Base-by-base conservation (phyloP, 2,888 invertebrate genomes). In the Eupithecia inturbata region DNA sequence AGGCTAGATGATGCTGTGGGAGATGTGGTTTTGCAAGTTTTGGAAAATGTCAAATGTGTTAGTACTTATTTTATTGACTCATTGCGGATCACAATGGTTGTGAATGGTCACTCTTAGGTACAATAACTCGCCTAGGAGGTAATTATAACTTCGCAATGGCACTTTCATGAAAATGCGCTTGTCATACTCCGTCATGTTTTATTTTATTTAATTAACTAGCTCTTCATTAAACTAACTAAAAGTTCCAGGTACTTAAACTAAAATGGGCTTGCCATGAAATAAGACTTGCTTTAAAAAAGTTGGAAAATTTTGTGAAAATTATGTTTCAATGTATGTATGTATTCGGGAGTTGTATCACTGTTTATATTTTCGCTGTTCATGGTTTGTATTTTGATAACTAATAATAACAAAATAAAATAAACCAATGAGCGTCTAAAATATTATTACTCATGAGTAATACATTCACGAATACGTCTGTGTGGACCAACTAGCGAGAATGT, bases 181-280 rank as follows among this genome's bases (percentile, higher is more conserved):
- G 69, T 70, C 60, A 70, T 62, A 45, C 45, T 45, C n/a, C 26
- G 68, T 68, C 68, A 68, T 68, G 60, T 28, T 60, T 39, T 57
- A 16, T 36, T 57, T 39, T 39, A 57, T 60, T 68, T 68, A 60
- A 57, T 60, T 63, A 64, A 68, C 70, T 74, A 33, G 66, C 62
- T 68, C 62, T 74, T 63, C 49, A 49, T 71, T 36, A 64, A 60
- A 71, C 67, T 71, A 74, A 71, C 75, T 75, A 77, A 74, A 77
- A 72, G 72, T 77, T 73, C 60, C 64, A 74, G 68, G 67, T 70
- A 73, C 73, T 36, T 36, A 68, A 72, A 28, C 22, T 63, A 19
- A 33, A 64, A 33, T 64, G 33, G 19, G 31, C 36, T 31, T n/a
- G n/a, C 31, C n/a, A 31, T 33, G 33, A 19, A 33, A 31, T 36